Base-by-base conservation (phyloP, 1,140 invertebrate species). In the Muscidifurax raptorellus region DNA sequence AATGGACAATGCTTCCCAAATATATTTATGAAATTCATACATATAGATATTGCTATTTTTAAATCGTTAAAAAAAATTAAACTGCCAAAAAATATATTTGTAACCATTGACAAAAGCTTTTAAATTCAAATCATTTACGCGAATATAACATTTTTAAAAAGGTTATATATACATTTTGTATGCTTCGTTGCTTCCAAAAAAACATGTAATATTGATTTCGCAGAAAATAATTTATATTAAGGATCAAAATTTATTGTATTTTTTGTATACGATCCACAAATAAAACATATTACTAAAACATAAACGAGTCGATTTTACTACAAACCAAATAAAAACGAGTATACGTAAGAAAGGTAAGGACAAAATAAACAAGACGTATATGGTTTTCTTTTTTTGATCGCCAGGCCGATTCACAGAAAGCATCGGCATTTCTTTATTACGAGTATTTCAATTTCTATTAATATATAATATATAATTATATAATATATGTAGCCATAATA, bases 371-470 rank as follows among this genome's bases (percentile, higher is more conserved):
- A 40, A 69, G n/a, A 12, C 27, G 7, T 30, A n/a, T 52, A 3
- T 59, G 6, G 18, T 59, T 59, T 22, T 59, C 4, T 59, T 22
- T n/a, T 30, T 84, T 80, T 82, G 66, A 82, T 85, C 66, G 80
- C 44, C 71, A 82, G 25, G 80, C 84, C 80, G 84, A 77, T 87
- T 91, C 89, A 91, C 91, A 91, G 91, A 90, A 92, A 93, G 91
- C 91, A 88, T 92, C 90, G 90, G 91, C 90, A 89, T 92, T 89
- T 92, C 89, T 92, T 92, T 91, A 91, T 92, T 92, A 91, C 87
- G 91, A 92, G 88, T 92, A 92, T 91, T 91, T 92, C 89, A 92
- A 90, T 92, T 90, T 92, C 90, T 92, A 91, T 86, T 90, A 92
- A 91, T 91, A 91, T 92, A 91, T 90, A 91, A 90, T 90, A 90